Conservation (phyloP, 2,888 invertebrate species). For the Lithophane semibrunnea region DNA sequence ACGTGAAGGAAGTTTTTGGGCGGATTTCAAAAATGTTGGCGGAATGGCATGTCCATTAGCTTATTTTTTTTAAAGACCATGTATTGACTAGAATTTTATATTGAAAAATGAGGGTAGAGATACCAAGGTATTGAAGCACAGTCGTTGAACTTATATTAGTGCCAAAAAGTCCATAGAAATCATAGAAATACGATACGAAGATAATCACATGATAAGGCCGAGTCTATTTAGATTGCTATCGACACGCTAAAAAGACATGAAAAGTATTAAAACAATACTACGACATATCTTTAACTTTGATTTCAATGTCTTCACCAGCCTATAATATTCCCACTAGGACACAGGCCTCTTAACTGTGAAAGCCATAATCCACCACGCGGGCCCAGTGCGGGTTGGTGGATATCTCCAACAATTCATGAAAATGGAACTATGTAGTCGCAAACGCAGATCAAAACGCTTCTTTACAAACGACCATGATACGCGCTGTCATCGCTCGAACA, state of each 20-base stretch:
- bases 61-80: background rate
- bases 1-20: slow-evolving; percentile 8
- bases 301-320: background rate
- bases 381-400: background rate
- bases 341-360: background rate
- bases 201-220: too few species aligned
- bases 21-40: slow-evolving; percentile 3
- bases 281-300: too few species aligned
- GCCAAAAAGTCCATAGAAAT: background rate
- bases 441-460: background rate
- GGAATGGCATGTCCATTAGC: background rate
- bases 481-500: background rate
- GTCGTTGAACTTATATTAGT: background rate
- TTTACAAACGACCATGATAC: background rate
- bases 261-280: background rate
- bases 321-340: background rate
- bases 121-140: background rate
- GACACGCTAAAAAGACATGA: too few species aligned
- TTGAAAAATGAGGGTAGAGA: background rate
- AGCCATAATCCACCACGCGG: background rate
- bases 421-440: background rate
- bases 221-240: too few species aligned
- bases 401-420: background rate
- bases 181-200: background rate
- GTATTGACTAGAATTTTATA: background rate